Evolutionary conservation across 35 echinoderm and acorn worm genomes (phyloP).

Genomic region (Ptychodera flava): DNA sequence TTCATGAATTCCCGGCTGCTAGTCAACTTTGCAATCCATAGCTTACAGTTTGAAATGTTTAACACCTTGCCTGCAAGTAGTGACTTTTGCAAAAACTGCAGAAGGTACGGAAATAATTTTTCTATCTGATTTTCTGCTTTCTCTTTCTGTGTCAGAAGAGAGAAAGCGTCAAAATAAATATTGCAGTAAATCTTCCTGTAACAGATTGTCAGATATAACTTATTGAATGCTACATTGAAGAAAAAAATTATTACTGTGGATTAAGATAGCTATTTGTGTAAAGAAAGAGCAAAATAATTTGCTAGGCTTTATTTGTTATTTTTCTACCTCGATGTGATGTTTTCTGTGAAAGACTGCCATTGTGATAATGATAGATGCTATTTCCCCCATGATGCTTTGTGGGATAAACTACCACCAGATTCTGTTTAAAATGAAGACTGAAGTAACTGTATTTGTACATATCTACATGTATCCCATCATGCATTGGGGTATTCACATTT

Average conservation of each 20-base stretch:
- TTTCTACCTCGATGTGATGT: background rate
- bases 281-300: background rate
- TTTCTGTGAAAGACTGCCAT: background rate
- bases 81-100: background rate
- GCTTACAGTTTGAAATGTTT: background rate
- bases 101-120: background rate
- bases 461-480: conserved; percentile 1
- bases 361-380: background rate
- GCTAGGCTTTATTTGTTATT: background rate
- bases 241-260: too few species aligned
- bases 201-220: background rate
- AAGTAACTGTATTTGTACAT: background rate
- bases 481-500: background rate
- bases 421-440: background rate
- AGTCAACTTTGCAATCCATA: background rate
- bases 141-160: background rate
- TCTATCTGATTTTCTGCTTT: background rate
- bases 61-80: background rate
- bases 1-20: too few species aligned
- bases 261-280: background rate
- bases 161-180: background rate
- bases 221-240: background rate
- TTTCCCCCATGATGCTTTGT: background rate
- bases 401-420: background rate
- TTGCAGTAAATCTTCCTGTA: background rate